Evolutionary conservation across 1,140 invertebrate species (phyloP), one percentile per base, ranked within the genome.

Genomic region (Lycorma delicatula): DNA sequence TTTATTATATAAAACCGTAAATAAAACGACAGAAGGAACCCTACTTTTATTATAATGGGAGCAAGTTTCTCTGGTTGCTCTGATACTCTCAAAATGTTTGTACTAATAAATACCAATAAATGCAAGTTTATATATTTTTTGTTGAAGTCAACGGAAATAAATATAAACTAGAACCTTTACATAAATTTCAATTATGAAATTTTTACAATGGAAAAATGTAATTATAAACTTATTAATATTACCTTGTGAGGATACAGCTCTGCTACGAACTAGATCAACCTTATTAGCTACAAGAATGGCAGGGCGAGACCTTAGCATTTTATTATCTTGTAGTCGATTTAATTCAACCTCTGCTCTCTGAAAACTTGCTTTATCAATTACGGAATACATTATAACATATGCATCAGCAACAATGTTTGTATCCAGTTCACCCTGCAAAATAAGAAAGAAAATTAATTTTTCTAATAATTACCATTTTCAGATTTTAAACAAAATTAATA

Each of bases 241-340:
- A 96, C 93, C 94, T 81, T 94, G 87, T 22, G 86, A 83, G 16
- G 88, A 86, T 13, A 97, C 89, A 20, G 87, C 84, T 68, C 93
- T 79, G 67, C 88, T 91, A 60, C 95, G 76, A 25, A 92, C 95
- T 64, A 98, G 79, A 73, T 98, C 95, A 54, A 92, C 87, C 77
- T 98, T 98, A 74, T 98, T 98, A 16, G 84, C 95, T 4, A 94
- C 93, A 28, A 98, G 73, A 59, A 98, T 87, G 29, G 90, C 82
- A 0, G 93, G 85, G 64, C 85, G 76, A 1, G 79, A 77, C 25
- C 87, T 75, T 22, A 88, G 75, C 59, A 90, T 74, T 65, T 89
- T 87, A 65, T 80, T 79, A 68, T 89, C 86, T 64, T 88, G 80
- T 6, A 93, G 74, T 54, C 81, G 77, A 25, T 78, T 77, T 29